phyloP scores from a whole-genome alignment of 2,888 invertebrate genomes.

The Acanthococcus lagerstroemiae region DNA sequence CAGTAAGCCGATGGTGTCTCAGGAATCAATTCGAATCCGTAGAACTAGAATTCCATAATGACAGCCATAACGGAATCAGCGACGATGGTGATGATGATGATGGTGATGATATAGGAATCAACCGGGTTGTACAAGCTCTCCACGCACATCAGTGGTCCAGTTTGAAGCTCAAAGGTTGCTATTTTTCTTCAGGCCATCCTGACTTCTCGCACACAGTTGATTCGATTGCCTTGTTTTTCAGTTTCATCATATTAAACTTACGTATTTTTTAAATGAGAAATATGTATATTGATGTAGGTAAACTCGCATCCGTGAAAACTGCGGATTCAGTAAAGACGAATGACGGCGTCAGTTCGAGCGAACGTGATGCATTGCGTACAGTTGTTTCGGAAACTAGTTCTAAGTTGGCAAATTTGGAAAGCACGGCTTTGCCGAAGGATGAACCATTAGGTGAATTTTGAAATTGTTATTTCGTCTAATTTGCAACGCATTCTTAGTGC shows the following conservation, averaged over 20 bases:
- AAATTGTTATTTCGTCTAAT: too few species aligned
- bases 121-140: conserved; percentile 57
- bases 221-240: neutral
- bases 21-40: conserved; percentile 58
- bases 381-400: neutral
- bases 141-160: conserved; percentile 65
- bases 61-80: conserved; percentile 41
- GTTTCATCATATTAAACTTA: neutral
- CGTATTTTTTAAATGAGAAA: too few species aligned
- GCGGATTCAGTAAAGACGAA: too few species aligned
- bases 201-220: neutral
- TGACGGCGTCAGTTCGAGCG: too few species aligned
- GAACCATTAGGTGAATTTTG: too few species aligned
- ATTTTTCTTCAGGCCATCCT: neutral
- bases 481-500: too few species aligned
- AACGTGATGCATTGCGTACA: too few species aligned
- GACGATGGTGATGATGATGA: conserved; percentile 47
- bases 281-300: too few species aligned
- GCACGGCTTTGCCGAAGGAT: too few species aligned
- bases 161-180: conserved; percentile 48
- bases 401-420: neutral
- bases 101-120: conserved; percentile 52
- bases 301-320: too few species aligned
- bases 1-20: conserved; percentile 56
- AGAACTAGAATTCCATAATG: conserved; percentile 48